phyloP scores from a whole-genome alignment of 2,888 invertebrate species.

The Ochropleura plecta region DNA sequence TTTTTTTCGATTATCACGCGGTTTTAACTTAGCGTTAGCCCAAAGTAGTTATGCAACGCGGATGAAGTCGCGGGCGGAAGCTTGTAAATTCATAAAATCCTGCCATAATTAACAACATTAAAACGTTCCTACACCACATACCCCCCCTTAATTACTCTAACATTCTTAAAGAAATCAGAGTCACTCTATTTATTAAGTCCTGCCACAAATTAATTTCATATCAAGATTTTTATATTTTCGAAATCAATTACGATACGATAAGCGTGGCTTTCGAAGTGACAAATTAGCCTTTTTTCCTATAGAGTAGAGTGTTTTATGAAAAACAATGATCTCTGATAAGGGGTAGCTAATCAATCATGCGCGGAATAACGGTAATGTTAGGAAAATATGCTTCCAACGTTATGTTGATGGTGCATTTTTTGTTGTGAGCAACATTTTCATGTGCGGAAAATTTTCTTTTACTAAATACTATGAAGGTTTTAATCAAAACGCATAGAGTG shows the following conservation, averaged over 20 bases:
- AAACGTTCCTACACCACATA: constrained; percentile 13
- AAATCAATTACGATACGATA: constrained; percentile 77
- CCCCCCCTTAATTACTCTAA: constrained; percentile 26
- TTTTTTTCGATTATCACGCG: too few species aligned
- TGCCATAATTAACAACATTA: constrained; percentile 1
- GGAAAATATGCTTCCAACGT: constrained; percentile 53
- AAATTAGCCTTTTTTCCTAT: constrained; percentile 74
- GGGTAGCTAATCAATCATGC: constrained; percentile 62
- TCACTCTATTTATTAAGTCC: constrained; percentile 69
- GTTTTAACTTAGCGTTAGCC: too few species aligned
- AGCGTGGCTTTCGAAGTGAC: constrained; percentile 70
- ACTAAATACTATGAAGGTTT: not conserved
- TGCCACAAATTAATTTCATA: constrained; percentile 68
- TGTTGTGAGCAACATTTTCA: constrained; percentile 32
- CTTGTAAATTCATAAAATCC: not conserved
- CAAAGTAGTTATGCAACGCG: too few species aligned
- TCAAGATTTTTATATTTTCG: constrained; percentile 73
- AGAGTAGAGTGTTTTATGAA: constrained; percentile 70
- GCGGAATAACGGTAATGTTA: constrained; percentile 35
- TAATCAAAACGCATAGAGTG: too few species aligned
- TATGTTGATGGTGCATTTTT: constrained; percentile 60
- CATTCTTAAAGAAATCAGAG: constrained; percentile 48
- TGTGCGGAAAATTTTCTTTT: not conserved
- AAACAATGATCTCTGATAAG: constrained; percentile 77
- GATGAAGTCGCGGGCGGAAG: not conserved